Evolutionary conservation across 2,888 invertebrate species (phyloP).

Genomic region (Leucophenga montana): DNA sequence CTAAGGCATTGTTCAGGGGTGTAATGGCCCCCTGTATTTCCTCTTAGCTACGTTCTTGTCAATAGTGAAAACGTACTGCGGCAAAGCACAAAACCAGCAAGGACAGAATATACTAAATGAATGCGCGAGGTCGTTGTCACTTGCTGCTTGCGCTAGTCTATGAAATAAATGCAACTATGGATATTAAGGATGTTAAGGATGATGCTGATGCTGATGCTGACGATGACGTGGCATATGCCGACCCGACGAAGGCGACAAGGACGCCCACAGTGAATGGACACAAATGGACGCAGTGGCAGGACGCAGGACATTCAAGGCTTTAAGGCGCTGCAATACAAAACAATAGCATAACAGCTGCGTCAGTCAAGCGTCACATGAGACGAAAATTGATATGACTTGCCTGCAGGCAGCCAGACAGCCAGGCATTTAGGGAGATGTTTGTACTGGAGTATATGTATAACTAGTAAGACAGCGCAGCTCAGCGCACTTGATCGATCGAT

Average conservation of each 20-base stretch:
- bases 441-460: too few species aligned
- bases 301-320: neutral
- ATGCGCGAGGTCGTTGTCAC: neutral
- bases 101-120: neutral
- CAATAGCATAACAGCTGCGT: constrained; percentile 8
- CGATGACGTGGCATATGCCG: constrained; percentile 3
- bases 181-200: neutral
- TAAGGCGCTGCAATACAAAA: neutral
- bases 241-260: neutral
- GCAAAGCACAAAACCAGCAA: neutral
- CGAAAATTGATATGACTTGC: constrained; percentile 16
- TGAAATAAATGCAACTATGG: too few species aligned
- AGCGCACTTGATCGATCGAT: too few species aligned
- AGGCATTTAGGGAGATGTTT: too few species aligned
- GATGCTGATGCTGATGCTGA: neutral
- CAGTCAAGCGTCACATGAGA: constrained; percentile 11
- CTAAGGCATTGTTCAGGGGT: too few species aligned
- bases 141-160: too few species aligned
- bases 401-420: neutral
- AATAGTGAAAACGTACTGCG: neutral
- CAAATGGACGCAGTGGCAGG: neutral
- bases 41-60: too few species aligned
- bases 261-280: constrained; percentile 14
- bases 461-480: too few species aligned
- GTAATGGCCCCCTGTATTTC: too few species aligned